These are phyloP conservation scores for Psilanteris sp. DNA, from an alignment of 1,140 invertebrate genomes.

Conservation along the genomic window DNA sequence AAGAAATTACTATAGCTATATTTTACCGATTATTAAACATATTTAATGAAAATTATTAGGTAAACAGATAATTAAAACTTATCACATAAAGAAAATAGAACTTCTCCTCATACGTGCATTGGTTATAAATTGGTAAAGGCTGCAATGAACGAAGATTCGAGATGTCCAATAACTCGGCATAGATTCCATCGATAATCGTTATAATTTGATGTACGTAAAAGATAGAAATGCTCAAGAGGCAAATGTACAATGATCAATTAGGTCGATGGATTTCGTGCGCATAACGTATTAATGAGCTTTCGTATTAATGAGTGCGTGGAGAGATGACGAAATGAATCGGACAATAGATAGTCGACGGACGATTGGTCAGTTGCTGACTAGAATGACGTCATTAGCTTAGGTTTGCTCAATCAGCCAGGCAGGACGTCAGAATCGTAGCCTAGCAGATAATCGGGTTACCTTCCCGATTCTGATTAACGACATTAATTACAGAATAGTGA, in stretches of 20 bases:
- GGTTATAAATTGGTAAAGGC: too few species aligned
- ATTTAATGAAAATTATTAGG: too few species aligned
- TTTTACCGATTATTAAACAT: too few species aligned
- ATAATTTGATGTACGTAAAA: constrained; percentile 38
- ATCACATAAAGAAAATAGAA: too few species aligned
- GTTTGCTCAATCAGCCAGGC: constrained; percentile 70
- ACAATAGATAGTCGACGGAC: constrained; percentile 49
- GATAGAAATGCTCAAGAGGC: constrained; percentile 25
- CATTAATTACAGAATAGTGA: constrained; percentile 76
- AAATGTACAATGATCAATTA: constrained; percentile 40
- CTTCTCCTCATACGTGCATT: too few species aligned
- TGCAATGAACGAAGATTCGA: constrained; percentile 10
- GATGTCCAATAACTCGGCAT: constrained; percentile 10
- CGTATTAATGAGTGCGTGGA: constrained; percentile 66
- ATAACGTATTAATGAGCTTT: constrained; percentile 66
- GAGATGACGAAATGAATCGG: constrained; percentile 43
- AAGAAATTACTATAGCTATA: too few species aligned
- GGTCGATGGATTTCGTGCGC: constrained; percentile 24
- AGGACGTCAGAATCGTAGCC: constrained; percentile 71
- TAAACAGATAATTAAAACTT: too few species aligned
- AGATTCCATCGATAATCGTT: constrained; percentile 14
- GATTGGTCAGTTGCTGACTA: constrained; percentile 52
- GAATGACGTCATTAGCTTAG: constrained; percentile 67
- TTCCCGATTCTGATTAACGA: constrained; percentile 74
- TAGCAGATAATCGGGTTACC: constrained; percentile 74